Base-by-base conservation (phyloP, 2,797 vertebrate genomes). In the Schizopygopsis pylzovi region DNA sequence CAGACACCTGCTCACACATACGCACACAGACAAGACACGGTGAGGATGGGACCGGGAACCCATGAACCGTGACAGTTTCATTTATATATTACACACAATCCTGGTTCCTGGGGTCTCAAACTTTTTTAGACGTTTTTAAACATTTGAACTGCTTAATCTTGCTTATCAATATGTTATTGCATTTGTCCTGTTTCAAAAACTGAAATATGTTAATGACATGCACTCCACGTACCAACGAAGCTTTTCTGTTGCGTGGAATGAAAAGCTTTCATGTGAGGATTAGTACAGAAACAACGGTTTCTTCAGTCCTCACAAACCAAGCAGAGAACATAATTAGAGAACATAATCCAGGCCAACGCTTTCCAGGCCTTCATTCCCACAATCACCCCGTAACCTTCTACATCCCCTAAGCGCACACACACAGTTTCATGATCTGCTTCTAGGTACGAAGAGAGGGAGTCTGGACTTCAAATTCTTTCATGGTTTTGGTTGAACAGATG, bases 181-280 rank as follows among this genome's bases (percentile, higher is more conserved):
- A 79, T 25, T 15, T 56, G n/a, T 79, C 12, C 37, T 41, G 43
- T 81, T 73, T 83, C 83, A 67, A 39, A 86, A 49, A 4, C 22
- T 65, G n/a, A 59, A 68, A 49, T 67, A 43, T 67, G 54, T 76
- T 43, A 83, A 43, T 81, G 8, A 84, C 5, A 68, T 79, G 22
- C 87, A 79, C 43, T 71, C 22, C 37, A 47, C 47, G n/a, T 77
- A 72, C 59, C 56, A 78, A 15, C 15, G 20, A 86, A 79, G 79
- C 56, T 81, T 77, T n/a, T 68, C 75, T 86, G 18, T n/a, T 68
- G 45, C 41, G 56, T 72, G 77, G 82, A 81, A 88, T 81, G 84
- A 85, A 86, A 88, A 89, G 80, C 88, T 85, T 86, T 85, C 80
- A 85, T 88, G 84, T 86, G 73, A 25, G 79, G 87, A 91, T 90